Base-by-base conservation (phyloP, 2,888 invertebrate genomes). In the Drosophila rellima region DNA sequence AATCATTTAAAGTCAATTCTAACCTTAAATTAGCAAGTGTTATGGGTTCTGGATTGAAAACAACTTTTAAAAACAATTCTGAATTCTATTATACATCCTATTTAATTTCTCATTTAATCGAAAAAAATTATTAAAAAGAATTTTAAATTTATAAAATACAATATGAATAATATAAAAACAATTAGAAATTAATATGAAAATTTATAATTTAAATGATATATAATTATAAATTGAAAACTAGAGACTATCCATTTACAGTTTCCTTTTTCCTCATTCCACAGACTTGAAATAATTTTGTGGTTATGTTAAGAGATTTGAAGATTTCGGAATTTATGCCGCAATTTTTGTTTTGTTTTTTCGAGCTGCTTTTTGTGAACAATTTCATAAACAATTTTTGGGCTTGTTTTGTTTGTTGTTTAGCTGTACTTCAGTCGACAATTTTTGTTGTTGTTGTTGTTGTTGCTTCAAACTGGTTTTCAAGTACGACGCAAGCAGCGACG, bases 351-450 rank as follows among this genome's bases (percentile, higher is more conserved):
- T 8, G 15, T 1, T 52, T 55, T 31, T 33, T 35, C 18, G 35
- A 56, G 40, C 6, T 48, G 54, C 20, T 23, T 5, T 29, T 18
- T 3, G 47, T 48, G 6, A 59, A 52, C 45, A 68, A 42, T 71
- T 74, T 60, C 50, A 64, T 68, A 18, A 40, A 61, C 57, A 61
- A 63, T 71, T 71, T 73, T 71, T 62, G 75, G 68, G 51, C 65
- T 82, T 76, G 55, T 72, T 73, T 71, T 67, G 60, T 65, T 65
- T 80, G 62, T 64, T 75, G 67, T 54, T 88, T 76, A 82, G 88
- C 88, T 88, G 82, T 83, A 88, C 88, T 85, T 79, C 67, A 70
- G 82, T 64, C 79, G 82, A 82, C 70, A 79, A 75, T 71, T 78
- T 65, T 18, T 45, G 23, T n/a, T n/a, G 23, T 7, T 7, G 6